phyloP scores from a whole-genome alignment of 2,888 invertebrate species.

The Eupithecia exiguata region DNA sequence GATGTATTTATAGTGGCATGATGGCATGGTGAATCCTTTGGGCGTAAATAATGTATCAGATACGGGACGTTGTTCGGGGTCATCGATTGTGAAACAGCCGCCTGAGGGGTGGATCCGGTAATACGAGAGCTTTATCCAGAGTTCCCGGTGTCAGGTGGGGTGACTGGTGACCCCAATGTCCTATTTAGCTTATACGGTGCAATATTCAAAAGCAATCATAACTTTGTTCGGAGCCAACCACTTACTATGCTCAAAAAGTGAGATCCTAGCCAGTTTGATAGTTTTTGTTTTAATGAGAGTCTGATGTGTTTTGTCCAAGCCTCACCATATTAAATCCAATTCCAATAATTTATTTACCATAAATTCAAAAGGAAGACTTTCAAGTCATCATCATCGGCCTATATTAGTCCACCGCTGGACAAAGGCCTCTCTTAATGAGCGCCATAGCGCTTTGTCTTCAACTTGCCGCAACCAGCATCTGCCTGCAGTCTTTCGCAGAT shows the following conservation, averaged over 20 bases:
- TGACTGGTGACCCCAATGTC: conserved; percentile 55
- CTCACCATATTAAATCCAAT: not conserved
- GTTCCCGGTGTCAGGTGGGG: conserved; percentile 54
- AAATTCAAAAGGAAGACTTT: too few relatives aligned
- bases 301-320: not conserved
- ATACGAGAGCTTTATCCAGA: conserved; percentile 53
- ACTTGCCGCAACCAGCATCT: too few relatives aligned
- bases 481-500: too few relatives aligned
- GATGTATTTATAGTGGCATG: conserved; percentile 43
- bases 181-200: conserved; percentile 46
- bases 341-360: too few relatives aligned
- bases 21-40: conserved; percentile 47
- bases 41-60: conserved; percentile 64
- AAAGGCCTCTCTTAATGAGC: too few relatives aligned
- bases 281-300: not conserved
- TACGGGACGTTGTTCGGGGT: conserved; percentile 58
- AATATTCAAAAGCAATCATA: conserved; percentile 47
- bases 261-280: conserved; percentile 10
- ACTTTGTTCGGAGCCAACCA: conserved; percentile 22
- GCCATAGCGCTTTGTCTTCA: too few relatives aligned
- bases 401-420: too few relatives aligned
- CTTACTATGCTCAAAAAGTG: conserved; percentile 20
- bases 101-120: conserved; percentile 50
- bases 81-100: conserved; percentile 25
- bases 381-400: too few relatives aligned